Conservation (phyloP, 1,140 invertebrate species). For the Drosophila littoralis region DNA sequence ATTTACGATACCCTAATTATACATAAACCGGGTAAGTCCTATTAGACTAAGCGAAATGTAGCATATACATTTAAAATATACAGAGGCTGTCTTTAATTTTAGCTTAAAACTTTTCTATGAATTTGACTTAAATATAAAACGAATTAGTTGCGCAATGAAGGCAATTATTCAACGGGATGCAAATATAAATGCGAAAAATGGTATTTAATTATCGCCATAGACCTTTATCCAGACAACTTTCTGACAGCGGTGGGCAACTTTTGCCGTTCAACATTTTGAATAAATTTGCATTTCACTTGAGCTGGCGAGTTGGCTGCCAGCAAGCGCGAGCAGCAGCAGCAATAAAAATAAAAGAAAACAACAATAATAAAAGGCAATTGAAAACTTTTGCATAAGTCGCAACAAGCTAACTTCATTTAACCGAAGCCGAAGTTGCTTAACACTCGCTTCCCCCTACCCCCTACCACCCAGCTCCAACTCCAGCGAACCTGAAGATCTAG, state of each 20-base stretch:
- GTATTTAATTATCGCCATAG: constrained; percentile 73
- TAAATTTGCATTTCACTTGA: constrained; percentile 80
- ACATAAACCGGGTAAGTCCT: too few relatives aligned
- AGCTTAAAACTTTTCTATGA: neutral
- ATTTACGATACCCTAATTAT: too few relatives aligned
- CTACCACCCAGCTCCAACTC: neutral
- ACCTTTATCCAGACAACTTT: constrained; percentile 57
- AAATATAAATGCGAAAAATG: constrained; percentile 73
- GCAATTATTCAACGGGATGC: constrained; percentile 70
- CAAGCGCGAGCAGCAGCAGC: constrained; percentile 35
- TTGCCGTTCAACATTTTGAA: constrained; percentile 69
- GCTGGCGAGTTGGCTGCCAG: constrained; percentile 22
- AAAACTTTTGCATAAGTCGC: constrained; percentile 79
- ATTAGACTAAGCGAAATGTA: too few relatives aligned
- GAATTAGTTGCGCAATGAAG: constrained; percentile 51
- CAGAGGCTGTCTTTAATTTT: neutral
- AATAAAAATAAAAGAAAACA: constrained; percentile 51
- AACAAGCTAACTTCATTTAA: constrained; percentile 74
- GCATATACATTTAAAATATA: neutral
- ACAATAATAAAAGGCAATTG: constrained; percentile 77
- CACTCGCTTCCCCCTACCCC: neutral
- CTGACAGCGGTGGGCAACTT: constrained; percentile 51
- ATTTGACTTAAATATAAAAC: constrained; percentile 15
- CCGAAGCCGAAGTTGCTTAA: constrained; percentile 53
- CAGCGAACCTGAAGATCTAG: constrained; percentile 17